Evolutionary conservation across 2,113 vertebrate species (phyloP).

Genomic region (Leucoraja erinaceus): DNA sequence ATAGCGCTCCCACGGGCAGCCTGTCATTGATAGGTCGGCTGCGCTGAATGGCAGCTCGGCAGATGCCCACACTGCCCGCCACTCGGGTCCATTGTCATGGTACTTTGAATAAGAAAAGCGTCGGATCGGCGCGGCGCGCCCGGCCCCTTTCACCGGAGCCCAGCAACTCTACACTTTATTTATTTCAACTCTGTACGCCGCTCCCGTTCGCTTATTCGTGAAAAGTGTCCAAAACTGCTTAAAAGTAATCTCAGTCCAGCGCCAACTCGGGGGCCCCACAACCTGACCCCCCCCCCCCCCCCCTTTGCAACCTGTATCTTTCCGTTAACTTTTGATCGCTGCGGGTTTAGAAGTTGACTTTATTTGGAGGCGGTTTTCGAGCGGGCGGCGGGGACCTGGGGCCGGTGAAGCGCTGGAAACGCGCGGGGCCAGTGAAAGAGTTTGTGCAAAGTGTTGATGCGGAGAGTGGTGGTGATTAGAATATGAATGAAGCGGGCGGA

Average conservation of each 20-base stretch:
- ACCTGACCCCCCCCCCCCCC: too few relatives aligned
- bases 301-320: too few relatives aligned
- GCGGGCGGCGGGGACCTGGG: background rate
- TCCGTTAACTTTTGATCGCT: too few relatives aligned
- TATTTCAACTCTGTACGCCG: slow-evolving; percentile 62
- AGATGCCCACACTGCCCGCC: slow-evolving; percentile 98
- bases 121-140: too few relatives aligned
- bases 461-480: slow-evolving; percentile 86
- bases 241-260: too few relatives aligned
- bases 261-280: too few relatives aligned
- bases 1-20: slow-evolving; percentile 98
- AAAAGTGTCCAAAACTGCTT: too few relatives aligned
- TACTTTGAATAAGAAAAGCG: slow-evolving; percentile 99
- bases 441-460: background rate
- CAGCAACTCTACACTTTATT: slow-evolving; percentile 40
- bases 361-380: too few relatives aligned
- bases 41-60: slow-evolving; percentile 99
- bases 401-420: background rate
- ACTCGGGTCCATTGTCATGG: slow-evolving; percentile 98
- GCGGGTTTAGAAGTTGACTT: too few relatives aligned
- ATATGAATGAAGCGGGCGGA: slow-evolving; percentile 97
- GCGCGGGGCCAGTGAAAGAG: background rate
- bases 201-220: too few relatives aligned
- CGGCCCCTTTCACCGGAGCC: slow-evolving; percentile 84
- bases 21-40: slow-evolving; percentile 99